Evolutionary conservation across 2,797 vertebrate species (phyloP).

Genomic region (Telmatherina bonti): DNA sequence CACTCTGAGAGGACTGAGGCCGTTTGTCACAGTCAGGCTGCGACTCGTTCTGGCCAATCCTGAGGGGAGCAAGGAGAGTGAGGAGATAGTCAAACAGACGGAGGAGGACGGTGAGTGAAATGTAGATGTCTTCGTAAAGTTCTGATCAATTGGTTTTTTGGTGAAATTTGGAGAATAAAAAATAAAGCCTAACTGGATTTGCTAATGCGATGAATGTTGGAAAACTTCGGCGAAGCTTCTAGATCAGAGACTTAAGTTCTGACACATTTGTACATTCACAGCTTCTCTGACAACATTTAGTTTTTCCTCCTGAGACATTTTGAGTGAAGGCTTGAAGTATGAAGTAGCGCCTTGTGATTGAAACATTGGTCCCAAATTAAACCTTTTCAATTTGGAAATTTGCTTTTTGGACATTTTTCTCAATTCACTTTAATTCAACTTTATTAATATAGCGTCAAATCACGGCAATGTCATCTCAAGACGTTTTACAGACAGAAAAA

Average conservation of each 20-base stretch:
- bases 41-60: constrained; percentile 92
- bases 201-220: not conserved
- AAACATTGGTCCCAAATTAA: not conserved
- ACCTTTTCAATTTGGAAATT: not conserved
- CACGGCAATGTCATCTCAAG: no score
- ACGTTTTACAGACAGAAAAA: no score
- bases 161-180: not conserved
- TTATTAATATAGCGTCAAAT: no score
- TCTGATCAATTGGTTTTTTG: not conserved
- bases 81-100: constrained; percentile 94
- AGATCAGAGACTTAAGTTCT: not conserved
- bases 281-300: not conserved
- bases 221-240: not conserved
- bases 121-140: not conserved
- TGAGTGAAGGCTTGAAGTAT: not conserved
- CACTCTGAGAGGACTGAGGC: constrained; percentile 91
- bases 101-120: constrained; percentile 90
- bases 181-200: not conserved
- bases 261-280: not conserved
- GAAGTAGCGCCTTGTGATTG: not conserved
- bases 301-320: not conserved
- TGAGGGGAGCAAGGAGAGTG: constrained; percentile 94
- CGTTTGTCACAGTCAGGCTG: constrained; percentile 92
- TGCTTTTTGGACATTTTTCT: not conserved
- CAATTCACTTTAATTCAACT: no score